phyloP scores from a whole-genome alignment of 1,140 invertebrate species.

The Magallana angulata region DNA sequence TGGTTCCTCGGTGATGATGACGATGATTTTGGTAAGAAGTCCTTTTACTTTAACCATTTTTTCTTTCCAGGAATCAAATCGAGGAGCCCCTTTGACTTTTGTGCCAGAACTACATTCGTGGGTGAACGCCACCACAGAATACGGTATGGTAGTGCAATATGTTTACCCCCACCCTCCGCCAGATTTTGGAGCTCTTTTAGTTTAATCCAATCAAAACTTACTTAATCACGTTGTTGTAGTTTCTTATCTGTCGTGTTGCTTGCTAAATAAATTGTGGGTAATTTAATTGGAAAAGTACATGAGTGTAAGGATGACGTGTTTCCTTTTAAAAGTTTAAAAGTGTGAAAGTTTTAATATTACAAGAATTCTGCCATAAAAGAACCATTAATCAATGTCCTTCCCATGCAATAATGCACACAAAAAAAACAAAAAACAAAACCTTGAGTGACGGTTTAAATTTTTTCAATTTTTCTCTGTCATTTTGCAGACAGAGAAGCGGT shows the following conservation, averaged over 20 bases:
- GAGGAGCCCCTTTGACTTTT: constrained; percentile 59
- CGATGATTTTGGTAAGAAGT: neutral
- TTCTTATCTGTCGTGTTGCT: no score
- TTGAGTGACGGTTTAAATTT: no score
- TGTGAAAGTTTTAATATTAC: no score
- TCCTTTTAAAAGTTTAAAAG: no score
- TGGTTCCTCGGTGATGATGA: neutral
- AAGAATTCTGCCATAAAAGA: no score
- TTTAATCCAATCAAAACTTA: neutral
- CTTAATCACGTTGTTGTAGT: neutral
- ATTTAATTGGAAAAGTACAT: no score
- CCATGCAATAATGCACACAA: no score
- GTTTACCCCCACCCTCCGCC: no score
- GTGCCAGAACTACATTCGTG: constrained; percentile 59
- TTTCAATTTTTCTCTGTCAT: neutral
- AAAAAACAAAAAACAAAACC: no score
- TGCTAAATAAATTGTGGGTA: no score
- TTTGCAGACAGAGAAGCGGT: constrained; percentile 51
- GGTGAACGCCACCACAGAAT: constrained; percentile 55
- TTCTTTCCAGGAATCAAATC: constrained; percentile 50
- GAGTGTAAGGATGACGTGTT: no score
- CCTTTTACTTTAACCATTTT: neutral
- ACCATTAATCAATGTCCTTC: no score
- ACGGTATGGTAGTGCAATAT: constrained; percentile 45
- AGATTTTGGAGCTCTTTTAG: neutral